Evolutionary conservation across 2,888 invertebrate species (phyloP).

Genomic region (Phengaris arion): DNA sequence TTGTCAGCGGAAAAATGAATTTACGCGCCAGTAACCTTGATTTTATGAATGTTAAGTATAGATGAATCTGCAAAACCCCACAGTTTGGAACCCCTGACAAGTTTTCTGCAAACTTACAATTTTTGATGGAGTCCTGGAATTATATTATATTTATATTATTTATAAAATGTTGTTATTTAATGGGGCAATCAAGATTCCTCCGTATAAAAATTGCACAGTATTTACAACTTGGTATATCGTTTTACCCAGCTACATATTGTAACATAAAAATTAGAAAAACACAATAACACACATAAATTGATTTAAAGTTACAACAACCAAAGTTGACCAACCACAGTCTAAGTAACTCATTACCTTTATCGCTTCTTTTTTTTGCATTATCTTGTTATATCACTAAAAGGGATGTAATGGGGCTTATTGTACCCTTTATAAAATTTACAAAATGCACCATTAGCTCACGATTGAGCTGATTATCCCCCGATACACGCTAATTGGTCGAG

Average conservation of each 20-base stretch:
- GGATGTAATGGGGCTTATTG: background rate
- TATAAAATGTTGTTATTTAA: no score
- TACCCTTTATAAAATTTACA: background rate
- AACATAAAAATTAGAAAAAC: no score
- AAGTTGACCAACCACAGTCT: no score
- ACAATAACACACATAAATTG: no score
- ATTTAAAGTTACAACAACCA: background rate
- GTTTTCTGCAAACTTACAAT: constrained; percentile 25
- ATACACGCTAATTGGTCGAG: constrained; percentile 30
- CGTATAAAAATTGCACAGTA: no score
- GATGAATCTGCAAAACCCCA: background rate
- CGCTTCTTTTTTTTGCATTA: no score
- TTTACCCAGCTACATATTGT: no score
- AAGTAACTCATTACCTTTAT: no score
- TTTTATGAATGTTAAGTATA: constrained; percentile 42
- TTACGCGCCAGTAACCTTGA: constrained; percentile 55
- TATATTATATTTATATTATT: no score
- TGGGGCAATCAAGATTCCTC: no score
- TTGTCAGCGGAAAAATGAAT: constrained; percentile 79
- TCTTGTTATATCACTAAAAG: background rate
- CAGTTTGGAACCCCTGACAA: background rate
- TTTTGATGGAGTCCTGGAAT: background rate
- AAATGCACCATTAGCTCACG: constrained; percentile 9
- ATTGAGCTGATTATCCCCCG: constrained; percentile 18
- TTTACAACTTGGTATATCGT: no score